These are phyloP conservation scores for Bicyclus anynana DNA, from an alignment of 1,140 invertebrate genomes.

Conservation along the genomic window DNA sequence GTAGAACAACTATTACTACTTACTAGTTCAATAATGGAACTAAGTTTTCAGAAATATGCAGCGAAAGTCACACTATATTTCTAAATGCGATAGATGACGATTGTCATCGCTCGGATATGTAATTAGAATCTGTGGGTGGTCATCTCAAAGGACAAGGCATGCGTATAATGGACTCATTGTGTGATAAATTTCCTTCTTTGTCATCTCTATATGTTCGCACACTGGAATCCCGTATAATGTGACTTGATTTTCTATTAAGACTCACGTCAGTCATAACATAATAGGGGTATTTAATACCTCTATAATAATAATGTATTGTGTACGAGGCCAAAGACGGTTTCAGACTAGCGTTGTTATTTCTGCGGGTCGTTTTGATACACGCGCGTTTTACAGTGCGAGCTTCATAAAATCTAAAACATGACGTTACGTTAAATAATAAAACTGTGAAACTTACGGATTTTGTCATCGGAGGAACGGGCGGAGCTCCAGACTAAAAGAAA, in stretches of 20 bases:
- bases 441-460: constrained; percentile 43
- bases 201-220: constrained; percentile 1
- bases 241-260: neutral
- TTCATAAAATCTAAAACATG: no score
- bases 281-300: neutral
- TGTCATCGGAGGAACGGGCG: constrained; percentile 50
- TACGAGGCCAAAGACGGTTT: no score
- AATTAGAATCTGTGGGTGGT: neutral
- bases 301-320: neutral
- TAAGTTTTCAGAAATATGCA: neutral
- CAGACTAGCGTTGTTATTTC: no score
- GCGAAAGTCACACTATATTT: neutral
- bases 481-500: constrained; percentile 44
- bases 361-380: no score
- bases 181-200: constrained; percentile 11
- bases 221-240: neutral
- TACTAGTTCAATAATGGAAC: no score
- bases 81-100: neutral
- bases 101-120: neutral
- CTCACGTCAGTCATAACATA: neutral
- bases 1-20: no score
- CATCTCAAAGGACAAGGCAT: constrained; percentile 13
- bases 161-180: constrained; percentile 5
- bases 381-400: no score
- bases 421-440: neutral